phyloP scores from a whole-genome alignment of 2,113 vertebrate species.

The Mus musculus region DNA sequence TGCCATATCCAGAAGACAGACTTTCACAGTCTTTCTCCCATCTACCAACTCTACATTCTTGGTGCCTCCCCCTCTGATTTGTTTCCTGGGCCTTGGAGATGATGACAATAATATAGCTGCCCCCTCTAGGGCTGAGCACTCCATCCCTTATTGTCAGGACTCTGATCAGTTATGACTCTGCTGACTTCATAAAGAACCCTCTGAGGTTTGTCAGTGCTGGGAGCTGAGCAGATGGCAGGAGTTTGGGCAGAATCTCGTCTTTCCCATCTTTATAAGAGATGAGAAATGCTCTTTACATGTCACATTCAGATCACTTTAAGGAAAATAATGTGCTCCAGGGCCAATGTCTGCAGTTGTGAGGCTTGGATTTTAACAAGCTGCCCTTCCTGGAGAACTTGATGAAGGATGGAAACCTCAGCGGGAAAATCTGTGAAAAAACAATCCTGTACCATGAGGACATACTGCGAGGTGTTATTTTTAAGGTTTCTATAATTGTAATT shows the following conservation, averaged over 20 bases:
- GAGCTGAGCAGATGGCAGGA: background rate
- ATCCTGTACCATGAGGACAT: background rate
- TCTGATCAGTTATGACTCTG: background rate
- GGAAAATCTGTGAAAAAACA: background rate
- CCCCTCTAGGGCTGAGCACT: background rate
- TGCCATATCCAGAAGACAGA: background rate
- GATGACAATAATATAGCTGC: background rate
- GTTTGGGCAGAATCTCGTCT: background rate
- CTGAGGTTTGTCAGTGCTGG: background rate
- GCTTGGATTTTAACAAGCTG: background rate
- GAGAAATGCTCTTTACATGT: background rate
- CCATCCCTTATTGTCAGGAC: background rate
- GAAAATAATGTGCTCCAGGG: background rate
- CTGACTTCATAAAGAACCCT: background rate
- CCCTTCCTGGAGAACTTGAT: background rate
- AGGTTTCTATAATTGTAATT: background rate
- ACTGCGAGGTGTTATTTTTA: constrained; percentile 52
- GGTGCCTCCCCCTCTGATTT: background rate
- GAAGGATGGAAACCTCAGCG: background rate
- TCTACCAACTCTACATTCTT: background rate
- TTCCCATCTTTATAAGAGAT: background rate
- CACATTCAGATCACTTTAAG: background rate
- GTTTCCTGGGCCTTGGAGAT: background rate
- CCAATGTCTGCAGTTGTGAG: background rate
- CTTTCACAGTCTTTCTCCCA: background rate